phyloP scores from a whole-genome alignment of 1,140 invertebrate genomes.

The Eupeodes corollae region DNA sequence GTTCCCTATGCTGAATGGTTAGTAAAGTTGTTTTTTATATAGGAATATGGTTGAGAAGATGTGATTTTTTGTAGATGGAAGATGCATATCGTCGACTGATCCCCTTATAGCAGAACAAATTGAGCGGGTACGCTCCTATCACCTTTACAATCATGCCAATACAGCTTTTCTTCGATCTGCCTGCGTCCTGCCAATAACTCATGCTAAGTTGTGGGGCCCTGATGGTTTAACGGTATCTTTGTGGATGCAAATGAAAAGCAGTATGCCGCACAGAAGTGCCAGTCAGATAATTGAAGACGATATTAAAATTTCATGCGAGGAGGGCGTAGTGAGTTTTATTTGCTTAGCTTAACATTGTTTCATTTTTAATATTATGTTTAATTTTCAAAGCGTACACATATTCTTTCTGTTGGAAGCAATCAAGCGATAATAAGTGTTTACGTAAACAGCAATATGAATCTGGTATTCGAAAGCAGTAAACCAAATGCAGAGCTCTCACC shows the following conservation, averaged over 20 bases:
- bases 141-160: conserved; percentile 18
- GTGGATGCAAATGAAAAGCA: conserved; percentile 27
- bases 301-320: conserved; percentile 22
- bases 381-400: conserved; percentile 20
- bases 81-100: conserved; percentile 25
- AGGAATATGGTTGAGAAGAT: not conserved
- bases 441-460: conserved; percentile 24
- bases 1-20: conserved; percentile 23
- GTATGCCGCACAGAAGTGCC: conserved; percentile 12
- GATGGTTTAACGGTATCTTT: conserved; percentile 28
- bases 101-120: conserved; percentile 20
- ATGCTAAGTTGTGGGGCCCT: conserved; percentile 23
- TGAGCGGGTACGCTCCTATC: conserved; percentile 23
- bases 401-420: conserved; percentile 30
- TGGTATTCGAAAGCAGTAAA: conserved; percentile 26
- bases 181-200: conserved; percentile 27
- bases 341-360: not conserved
- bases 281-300: conserved; percentile 25
- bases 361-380: not conserved
- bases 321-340: conserved; percentile 16
- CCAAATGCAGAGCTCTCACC: conserved; percentile 19
- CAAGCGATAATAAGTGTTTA: conserved; percentile 29
- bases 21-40: conserved; percentile 2
- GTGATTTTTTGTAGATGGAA: conserved; percentile 18
- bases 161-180: conserved; percentile 29